Base-by-base conservation (phyloP, 1,140 invertebrate genomes). In the Drosophila pandora region DNA sequence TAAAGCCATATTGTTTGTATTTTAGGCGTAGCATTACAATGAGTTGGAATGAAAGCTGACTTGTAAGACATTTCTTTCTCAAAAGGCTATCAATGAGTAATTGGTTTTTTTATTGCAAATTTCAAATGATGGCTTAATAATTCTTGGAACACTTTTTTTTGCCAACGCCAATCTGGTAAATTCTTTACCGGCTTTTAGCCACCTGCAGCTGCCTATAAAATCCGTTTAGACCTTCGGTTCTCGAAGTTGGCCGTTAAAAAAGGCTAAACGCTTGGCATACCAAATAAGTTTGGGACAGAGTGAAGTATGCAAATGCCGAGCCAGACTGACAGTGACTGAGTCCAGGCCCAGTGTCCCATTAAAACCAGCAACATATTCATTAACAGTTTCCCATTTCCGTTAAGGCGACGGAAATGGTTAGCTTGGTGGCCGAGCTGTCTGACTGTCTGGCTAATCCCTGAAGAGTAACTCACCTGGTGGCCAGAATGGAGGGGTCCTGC, bases 261-360 rank as follows among this genome's bases (percentile, higher is more conserved):
- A 85, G 82, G 70, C 78, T 79, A 79, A 88, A 58, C 83, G 75
- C 57, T 72, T 60, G 78, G 83, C 83, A 88, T 88, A 88, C 84
- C 72, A 88, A 83, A 62, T 89, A 76, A 69, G 79, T 53, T 43
- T 30, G 30, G 39, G 49, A 50, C 28, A 59, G 39, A 48, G 52
- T 55, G 52, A 63, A 52, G 62, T 79, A 84, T 84, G 80, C 76
- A 73, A 79, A 79, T 84, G 71, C 48, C n/a, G 4, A 10, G 53
- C 43, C 34, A 63, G 50, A 53, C 48, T 23, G n/a, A 32, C 48
- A 10, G 34, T n/a, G 7, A 13, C 2, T 9, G 49, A 49, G 52
- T 69, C 65, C 63, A 49, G 65, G 64, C 45, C 41, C n/a, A 43
- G 54, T 69, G 58, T 59, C 72, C 60, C 67, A 84, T 84, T 85